A percentile compares a stretch with the other conserved stretches of the same genome.
These are phyloP conservation scores for Agrochola circellaris DNA, from an alignment of 2,888 invertebrate species.

Conservation along the genomic window DNA sequence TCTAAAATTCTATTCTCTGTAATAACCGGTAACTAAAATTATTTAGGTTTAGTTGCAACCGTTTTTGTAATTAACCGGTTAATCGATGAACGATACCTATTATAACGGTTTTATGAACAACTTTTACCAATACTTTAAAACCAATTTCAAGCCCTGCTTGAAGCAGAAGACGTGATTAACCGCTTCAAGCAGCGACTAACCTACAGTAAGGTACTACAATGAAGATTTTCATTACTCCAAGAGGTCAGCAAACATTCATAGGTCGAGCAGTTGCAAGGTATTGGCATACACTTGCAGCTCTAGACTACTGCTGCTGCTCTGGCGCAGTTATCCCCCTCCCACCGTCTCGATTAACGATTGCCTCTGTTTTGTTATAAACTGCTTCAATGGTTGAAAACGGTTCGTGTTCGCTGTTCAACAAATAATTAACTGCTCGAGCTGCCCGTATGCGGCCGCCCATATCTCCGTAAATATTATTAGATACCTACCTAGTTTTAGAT, in stretches of 20 bases:
- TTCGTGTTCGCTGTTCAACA: neutral
- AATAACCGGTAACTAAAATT: too few species aligned
- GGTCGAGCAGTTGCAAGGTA: neutral
- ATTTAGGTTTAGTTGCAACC: too few species aligned
- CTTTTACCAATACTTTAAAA: too few species aligned
- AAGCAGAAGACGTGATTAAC: too few species aligned
- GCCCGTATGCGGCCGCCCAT: neutral
- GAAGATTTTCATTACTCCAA: neutral
- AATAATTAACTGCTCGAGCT: neutral
- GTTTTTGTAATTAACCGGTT: too few species aligned
- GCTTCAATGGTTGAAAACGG: neutral
- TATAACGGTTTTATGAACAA: too few species aligned
- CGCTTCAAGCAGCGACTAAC: neutral
- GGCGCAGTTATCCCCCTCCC: neutral
- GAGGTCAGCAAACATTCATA: neutral
- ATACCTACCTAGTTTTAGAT: neutral
- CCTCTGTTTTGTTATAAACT: neutral
- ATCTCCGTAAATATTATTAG: neutral
- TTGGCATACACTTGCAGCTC: neutral
- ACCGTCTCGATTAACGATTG: neutral
- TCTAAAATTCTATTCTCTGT: too few species aligned
- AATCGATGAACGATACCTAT: too few species aligned
- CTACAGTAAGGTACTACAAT: neutral
- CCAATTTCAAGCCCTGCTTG: too few species aligned
- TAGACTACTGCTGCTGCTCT: neutral